phyloP scores from a whole-genome alignment of 2,888 invertebrate species.

The Acleris holmiana region DNA sequence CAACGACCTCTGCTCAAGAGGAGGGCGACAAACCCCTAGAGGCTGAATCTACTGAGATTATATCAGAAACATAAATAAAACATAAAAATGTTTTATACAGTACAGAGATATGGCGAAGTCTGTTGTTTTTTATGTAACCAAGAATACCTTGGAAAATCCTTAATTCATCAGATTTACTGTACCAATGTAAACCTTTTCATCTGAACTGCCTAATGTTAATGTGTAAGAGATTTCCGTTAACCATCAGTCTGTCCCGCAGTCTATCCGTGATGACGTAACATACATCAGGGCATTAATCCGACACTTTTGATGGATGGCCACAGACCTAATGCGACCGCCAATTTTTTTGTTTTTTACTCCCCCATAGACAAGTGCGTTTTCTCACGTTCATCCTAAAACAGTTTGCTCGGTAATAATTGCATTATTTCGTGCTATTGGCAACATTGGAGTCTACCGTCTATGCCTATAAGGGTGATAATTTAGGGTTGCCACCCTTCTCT shows the following conservation, averaged over 20 bases:
- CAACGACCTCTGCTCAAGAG: too few relatives aligned
- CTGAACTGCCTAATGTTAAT: not conserved
- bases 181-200: not conserved
- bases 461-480: constrained; percentile 35
- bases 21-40: too few relatives aligned
- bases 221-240: constrained; percentile 1
- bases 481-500: constrained; percentile 63
- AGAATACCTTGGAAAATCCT: too few relatives aligned
- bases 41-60: too few relatives aligned
- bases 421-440: constrained; percentile 78
- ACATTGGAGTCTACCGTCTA: constrained; percentile 65
- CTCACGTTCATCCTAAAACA: constrained; percentile 75
- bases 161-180: too few relatives aligned
- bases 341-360: constrained; percentile 65
- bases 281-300: constrained; percentile 76
- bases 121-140: too few relatives aligned
- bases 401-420: constrained; percentile 77
- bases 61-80: too few relatives aligned
- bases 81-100: too few relatives aligned
- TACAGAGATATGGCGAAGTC: too few relatives aligned
- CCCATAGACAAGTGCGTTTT: constrained; percentile 69
- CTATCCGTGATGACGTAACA: constrained; percentile 37
- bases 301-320: constrained; percentile 70
- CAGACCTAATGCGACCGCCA: constrained; percentile 46
- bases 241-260: constrained; percentile 13